Percentiles rank a stretch among this genome's conserved stretches.
These are phyloP conservation scores for Barypeithes pellucidus DNA, from an alignment of 2,888 invertebrate species.

Conservation along the genomic window DNA sequence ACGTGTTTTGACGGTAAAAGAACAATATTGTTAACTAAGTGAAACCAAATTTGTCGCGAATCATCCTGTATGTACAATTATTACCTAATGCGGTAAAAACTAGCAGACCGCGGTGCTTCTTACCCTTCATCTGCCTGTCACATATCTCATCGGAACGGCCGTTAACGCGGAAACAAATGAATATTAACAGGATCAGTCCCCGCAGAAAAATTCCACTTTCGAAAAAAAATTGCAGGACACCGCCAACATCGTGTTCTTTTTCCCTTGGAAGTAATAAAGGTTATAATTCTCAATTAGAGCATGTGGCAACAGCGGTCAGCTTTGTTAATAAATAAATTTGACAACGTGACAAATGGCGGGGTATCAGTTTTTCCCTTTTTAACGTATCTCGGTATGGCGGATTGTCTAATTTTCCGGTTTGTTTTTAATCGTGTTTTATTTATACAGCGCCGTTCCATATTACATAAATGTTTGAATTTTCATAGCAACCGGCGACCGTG, in stretches of 20 bases:
- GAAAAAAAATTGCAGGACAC: conserved; percentile 50
- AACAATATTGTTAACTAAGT: too few species aligned
- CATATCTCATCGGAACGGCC: conserved; percentile 15
- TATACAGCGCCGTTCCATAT: too few species aligned
- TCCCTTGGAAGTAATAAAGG: conserved; percentile 54
- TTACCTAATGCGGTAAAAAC: background rate
- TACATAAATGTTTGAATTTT: too few species aligned
- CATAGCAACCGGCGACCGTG: too few species aligned
- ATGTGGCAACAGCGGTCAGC: conserved; percentile 51
- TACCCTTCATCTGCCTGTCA: conserved; percentile 5
- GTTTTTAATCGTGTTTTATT: conserved; percentile 2
- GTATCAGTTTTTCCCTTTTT: conserved; percentile 52
- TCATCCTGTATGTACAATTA: background rate
- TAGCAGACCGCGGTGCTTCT: background rate
- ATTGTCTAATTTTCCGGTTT: conserved; percentile 15
- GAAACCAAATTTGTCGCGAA: too few species aligned
- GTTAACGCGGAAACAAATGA: conserved; percentile 47
- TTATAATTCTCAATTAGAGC: conserved; percentile 53
- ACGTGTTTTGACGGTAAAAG: too few species aligned
- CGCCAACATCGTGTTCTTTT: conserved; percentile 53
- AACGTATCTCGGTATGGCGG: conserved; percentile 27
- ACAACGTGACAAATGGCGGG: conserved; percentile 47
- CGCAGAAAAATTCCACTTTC: conserved; percentile 48
- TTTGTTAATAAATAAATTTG: conserved; percentile 55
- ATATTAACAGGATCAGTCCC: conserved; percentile 54